Percentiles rank a stretch among this genome's conserved stretches.
phyloP scores from a whole-genome alignment of 2,797 vertebrate genomes.

The Lateolabrax maculatus region DNA sequence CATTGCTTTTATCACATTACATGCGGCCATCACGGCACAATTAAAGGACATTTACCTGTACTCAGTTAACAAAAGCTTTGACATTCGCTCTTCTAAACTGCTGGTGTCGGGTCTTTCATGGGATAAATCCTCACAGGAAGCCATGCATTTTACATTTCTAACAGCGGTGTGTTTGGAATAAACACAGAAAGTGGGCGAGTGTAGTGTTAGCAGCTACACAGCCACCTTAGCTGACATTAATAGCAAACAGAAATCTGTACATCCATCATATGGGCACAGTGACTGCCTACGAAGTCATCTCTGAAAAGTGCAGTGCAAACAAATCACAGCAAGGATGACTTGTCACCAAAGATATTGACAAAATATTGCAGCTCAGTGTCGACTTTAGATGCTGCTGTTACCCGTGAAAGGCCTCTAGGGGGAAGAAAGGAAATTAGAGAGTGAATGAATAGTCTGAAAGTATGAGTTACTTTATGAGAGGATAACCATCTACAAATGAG shows the following conservation, averaged over 20 bases:
- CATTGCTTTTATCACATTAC: constrained; percentile 18
- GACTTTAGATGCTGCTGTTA: not conserved
- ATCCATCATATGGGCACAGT: constrained; percentile 2
- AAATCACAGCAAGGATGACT: not conserved
- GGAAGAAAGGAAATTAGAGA: constrained; percentile 15
- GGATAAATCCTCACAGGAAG: constrained; percentile 15
- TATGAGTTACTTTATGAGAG: not conserved
- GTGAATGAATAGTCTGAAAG: not conserved
- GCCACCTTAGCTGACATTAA: not conserved
- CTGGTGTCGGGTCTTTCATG: constrained; percentile 7
- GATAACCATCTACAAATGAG: not conserved
- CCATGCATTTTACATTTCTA: constrained; percentile 28
- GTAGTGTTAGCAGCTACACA: not conserved
- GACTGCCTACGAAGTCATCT: not conserved
- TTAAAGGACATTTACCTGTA: constrained; percentile 30
- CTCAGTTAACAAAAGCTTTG: constrained; percentile 14
- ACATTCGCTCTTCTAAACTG: constrained; percentile 20
- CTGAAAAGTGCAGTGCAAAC: not conserved
- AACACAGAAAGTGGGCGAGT: constrained; percentile 23
- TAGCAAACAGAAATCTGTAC: not conserved
- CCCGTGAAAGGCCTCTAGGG: constrained; percentile 44
- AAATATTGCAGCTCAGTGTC: not conserved
- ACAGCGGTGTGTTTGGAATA: constrained; percentile 15
- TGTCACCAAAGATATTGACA: not conserved
- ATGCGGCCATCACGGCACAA: not conserved